Conservation (phyloP, 1,140 invertebrate species). For the Pinna nobilis region DNA sequence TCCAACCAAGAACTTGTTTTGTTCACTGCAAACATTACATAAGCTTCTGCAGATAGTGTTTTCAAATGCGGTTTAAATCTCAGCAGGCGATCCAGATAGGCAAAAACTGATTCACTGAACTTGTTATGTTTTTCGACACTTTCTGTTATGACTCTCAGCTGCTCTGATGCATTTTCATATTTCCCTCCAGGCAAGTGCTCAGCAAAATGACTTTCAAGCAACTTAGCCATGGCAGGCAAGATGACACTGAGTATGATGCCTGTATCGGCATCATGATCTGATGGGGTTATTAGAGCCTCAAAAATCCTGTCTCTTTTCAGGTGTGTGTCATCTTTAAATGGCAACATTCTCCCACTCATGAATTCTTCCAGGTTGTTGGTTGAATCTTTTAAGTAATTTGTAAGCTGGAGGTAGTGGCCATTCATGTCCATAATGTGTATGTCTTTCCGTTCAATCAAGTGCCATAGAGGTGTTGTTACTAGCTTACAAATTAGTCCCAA, state of each 20-base stretch:
- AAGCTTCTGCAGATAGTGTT: constrained; percentile 21
- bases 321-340: constrained; percentile 9
- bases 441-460: constrained; percentile 13
- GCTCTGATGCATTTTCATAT: neutral
- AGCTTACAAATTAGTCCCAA: neutral
- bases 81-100: constrained; percentile 28
- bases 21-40: constrained; percentile 32
- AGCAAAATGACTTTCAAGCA: constrained; percentile 28
- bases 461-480: constrained; percentile 9
- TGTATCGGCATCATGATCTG: constrained; percentile 23
- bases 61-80: constrained; percentile 32
- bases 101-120: constrained; percentile 23
- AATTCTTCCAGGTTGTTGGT: constrained; percentile 4
- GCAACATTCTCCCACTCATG: constrained; percentile 25
- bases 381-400: constrained; percentile 4
- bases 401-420: neutral
- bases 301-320: constrained; percentile 23
- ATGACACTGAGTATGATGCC: constrained; percentile 25
- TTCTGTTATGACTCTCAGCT: neutral
- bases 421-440: constrained; percentile 18
- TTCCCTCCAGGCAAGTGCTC: constrained; percentile 29
- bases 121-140: constrained; percentile 24
- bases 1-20: constrained; percentile 16
- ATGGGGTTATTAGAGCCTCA: constrained; percentile 6
- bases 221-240: constrained; percentile 33